Percentiles rank a stretch among this genome's conserved stretches.
These are phyloP conservation scores for Myrmophylax atrothorax DNA, from an alignment of 2,113 vertebrate genomes.

Conservation along the genomic window DNA sequence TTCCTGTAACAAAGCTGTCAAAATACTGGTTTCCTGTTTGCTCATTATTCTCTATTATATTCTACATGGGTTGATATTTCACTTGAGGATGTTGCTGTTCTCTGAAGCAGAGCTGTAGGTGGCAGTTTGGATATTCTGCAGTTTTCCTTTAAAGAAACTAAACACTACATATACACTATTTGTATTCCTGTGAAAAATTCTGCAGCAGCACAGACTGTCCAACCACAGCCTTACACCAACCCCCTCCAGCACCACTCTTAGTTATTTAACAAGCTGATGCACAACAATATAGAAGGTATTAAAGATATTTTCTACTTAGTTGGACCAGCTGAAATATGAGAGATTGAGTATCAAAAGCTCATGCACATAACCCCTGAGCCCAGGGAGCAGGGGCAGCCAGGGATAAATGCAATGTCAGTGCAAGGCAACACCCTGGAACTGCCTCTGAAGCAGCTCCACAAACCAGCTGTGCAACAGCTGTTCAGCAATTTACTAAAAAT, in stretches of 20 bases:
- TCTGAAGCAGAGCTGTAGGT: not conserved
- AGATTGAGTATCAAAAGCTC: not conserved
- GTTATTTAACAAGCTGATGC: not conserved
- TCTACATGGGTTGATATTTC: not conserved
- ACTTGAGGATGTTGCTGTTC: not conserved
- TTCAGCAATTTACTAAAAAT: not conserved
- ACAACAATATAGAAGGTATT: not conserved
- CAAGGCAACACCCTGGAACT: not conserved
- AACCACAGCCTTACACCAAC: not conserved
- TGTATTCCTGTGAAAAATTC: not conserved
- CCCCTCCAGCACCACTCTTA: not conserved
- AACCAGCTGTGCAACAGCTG: not conserved
- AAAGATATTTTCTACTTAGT: not conserved
- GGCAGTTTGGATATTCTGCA: not conserved
- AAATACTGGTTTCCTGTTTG: not conserved
- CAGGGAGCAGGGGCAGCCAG: too few relatives aligned
- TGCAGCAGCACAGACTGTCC: not conserved
- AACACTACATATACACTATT: not conserved
- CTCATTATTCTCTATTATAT: not conserved
- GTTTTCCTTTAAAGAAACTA: not conserved
- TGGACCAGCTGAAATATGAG: not conserved
- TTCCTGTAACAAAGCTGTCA: not conserved
- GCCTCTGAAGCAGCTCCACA: not conserved
- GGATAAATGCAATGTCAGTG: not conserved
- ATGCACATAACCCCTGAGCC: not conserved